Evolutionary conservation across 2,888 invertebrate genomes (phyloP), one percentile per base, ranked within the genome.

Genomic region (Anagyrus pseudococci): DNA sequence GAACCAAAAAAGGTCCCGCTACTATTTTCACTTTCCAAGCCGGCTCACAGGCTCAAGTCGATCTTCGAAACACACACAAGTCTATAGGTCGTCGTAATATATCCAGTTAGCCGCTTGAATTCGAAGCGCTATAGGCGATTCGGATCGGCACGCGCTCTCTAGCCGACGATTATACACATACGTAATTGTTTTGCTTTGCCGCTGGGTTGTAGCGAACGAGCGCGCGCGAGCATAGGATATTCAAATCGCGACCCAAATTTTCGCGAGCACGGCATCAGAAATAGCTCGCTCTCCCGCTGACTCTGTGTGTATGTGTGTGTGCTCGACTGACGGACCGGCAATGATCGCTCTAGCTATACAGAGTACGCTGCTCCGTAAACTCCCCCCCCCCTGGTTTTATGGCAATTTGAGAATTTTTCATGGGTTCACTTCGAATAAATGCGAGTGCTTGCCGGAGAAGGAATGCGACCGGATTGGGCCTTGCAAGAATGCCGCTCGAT

Each of bases 161-260:
- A 40, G n/a, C 13, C 33, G 8, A 37, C 33, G 33, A 37, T 37
- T 37, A 8, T 37, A 20, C 29, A 33, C 15, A 25, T 37, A 43
- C 26, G 26, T 33, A 53, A 53, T 59, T 59, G 58, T 44, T 63
- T 49, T 58, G 54, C 58, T 62, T 44, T n/a, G n/a, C n/a, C n/a
- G n/a, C n/a, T n/a, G n/a, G n/a, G n/a, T n/a, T n/a, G n/a, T 53
- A 49, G 54, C 58, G 62, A 63, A 63, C 54, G 15, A 8, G n/a
- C 29, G 25, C n/a, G 23, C 25, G 41, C 7, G n/a, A 4, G 44
- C 23, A 17, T 41, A 29, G 2, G 4, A 29, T 40, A 55, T 55
- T 55, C 55, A 44, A 54, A 54, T 49, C 48, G 23, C 62, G 62
- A 63, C 54, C 62, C 54, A 43, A 58, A 58, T 58, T 53, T 47